Percentiles rank a stretch among this genome's conserved stretches.
These are phyloP conservation scores for Mionectes olivaceus DNA, from an alignment of 2,797 vertebrate genomes.

Conservation along the genomic window DNA sequence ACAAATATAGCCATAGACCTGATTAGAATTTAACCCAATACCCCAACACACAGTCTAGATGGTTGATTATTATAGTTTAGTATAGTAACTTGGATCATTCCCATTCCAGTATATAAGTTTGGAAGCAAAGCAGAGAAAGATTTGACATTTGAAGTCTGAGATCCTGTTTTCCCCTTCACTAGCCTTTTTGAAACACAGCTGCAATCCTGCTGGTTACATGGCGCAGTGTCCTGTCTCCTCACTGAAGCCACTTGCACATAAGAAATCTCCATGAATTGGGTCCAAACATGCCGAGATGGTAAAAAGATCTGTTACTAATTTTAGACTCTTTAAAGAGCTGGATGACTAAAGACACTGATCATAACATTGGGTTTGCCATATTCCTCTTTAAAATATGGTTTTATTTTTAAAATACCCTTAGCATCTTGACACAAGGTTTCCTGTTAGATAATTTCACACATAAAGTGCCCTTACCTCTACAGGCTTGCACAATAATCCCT, in stretches of 20 bases:
- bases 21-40: background rate
- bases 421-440: fast-evolving
- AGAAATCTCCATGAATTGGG: background rate
- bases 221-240: background rate
- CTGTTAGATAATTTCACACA: background rate
- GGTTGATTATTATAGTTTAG: background rate
- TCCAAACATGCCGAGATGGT: background rate
- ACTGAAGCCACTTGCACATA: background rate
- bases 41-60: background rate
- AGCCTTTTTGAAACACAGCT: background rate
- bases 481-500: background rate
- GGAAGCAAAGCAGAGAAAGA: background rate
- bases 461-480: background rate
- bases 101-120: background rate
- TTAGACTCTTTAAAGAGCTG: background rate
- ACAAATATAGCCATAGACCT: background rate
- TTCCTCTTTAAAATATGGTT: background rate
- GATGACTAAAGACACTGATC: background rate
- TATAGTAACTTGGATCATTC: fast-evolving
- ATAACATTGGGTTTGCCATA: fast-evolving
- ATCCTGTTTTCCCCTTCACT: background rate
- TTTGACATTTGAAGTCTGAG: background rate
- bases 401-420: background rate
- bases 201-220: background rate
- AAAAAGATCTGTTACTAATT: background rate